Evolutionary conservation across 2,113 vertebrate genomes (phyloP), one percentile per base, ranked within the genome.

Genomic region (Phalacrocorax brasilianus): DNA sequence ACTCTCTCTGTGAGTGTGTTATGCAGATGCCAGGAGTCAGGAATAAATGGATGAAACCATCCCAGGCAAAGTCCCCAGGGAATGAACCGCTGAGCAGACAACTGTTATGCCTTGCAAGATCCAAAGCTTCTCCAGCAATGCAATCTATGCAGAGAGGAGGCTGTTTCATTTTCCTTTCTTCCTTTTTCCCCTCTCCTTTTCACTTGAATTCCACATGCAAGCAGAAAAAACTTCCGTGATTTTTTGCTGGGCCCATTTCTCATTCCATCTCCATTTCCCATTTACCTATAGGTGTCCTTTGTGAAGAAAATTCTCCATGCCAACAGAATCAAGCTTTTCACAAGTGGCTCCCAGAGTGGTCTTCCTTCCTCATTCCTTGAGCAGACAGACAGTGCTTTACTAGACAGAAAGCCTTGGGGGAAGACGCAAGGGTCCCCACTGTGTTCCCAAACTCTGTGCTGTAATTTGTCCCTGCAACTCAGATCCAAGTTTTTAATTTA

Each of bases 1-100:
- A 97, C 89, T 97, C 97, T 97, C 96, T 96, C 89, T 47, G 55
- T 75, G 66, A 93, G 89, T 1, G 1, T 85, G 89, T 89, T 96
- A 88, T 85, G 86, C 67, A 93, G 92, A 96, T 94, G 85, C 82
- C 72, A 85, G 66, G 93, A 95, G 88, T 85, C 95, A 90, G 87
- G 89, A 74, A 95, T 88, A 76, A 97, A 97, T 87, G 71, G 82
- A 92, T 77, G 83, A 85, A 94, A 80, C 88, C 47, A 81, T 89
- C 78, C 79, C 52, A 86, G 81, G 75, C 92, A 71, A 86, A 94
- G 49, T 95, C 95, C 74, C 84, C 8, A 2, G 40, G 77, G 91
- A 92, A 84, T 80, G 38, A 92, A 93, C 81, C 72, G 88, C 73
- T 89, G 77, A 94, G 93, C 81, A 96, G 89, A 40, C 70, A 88